Conservation (phyloP, 2,113 vertebrate species). For the Thinocorus orbignyianus region DNA sequence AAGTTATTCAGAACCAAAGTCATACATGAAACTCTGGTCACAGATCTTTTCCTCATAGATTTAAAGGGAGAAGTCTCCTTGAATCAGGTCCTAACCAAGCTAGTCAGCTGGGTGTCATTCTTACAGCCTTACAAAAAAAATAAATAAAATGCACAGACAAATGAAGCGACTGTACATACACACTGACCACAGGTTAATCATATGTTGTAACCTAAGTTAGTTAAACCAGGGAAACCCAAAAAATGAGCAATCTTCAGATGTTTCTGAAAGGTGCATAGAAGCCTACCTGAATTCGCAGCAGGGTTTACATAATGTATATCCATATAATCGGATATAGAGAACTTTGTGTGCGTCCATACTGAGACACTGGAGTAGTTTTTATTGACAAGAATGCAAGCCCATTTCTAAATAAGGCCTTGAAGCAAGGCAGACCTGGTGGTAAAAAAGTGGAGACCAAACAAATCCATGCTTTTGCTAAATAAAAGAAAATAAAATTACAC, state of each 20-base stretch:
- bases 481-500: background rate
- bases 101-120: background rate
- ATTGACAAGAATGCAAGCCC: background rate
- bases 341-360: background rate
- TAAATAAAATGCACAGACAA: background rate
- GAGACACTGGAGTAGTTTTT: background rate
- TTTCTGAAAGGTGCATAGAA: background rate
- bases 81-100: background rate
- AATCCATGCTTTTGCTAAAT: background rate
- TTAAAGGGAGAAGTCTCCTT: background rate
- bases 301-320: background rate
- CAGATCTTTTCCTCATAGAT: background rate
- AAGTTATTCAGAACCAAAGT: background rate
- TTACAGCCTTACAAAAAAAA: background rate
- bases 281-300: background rate
- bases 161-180: background rate
- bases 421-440: background rate
- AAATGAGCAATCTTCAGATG: background rate
- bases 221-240: background rate
- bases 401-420: background rate
- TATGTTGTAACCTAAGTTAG: background rate
- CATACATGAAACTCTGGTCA: background rate
- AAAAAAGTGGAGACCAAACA: background rate
- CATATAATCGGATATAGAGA: background rate
- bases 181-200: background rate